Percentiles rank a stretch among this genome's conserved stretches.
Evolutionary conservation across 2,113 vertebrate genomes (phyloP).

Genomic region (Lampris megalopsis): DNA sequence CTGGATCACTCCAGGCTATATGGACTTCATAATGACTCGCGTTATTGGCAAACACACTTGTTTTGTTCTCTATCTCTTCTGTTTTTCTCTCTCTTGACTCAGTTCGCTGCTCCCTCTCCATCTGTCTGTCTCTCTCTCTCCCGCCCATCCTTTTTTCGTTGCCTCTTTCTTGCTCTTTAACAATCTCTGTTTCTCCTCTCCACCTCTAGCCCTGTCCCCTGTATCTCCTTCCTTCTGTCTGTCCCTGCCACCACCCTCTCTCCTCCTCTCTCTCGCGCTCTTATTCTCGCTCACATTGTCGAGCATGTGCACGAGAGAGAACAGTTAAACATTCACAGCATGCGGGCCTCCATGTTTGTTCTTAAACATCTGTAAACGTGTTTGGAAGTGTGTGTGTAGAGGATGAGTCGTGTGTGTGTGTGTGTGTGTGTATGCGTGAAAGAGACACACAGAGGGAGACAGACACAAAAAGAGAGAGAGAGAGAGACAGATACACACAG

Average conservation of each 20-base stretch:
- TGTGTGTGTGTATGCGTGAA: constrained; percentile 26
- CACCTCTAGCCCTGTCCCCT: neutral
- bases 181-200: neutral
- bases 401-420: constrained; percentile 16
- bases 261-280: constrained; percentile 2
- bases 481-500: too few relatives aligned
- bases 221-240: neutral
- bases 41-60: neutral
- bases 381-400: constrained; percentile 8
- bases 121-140: neutral
- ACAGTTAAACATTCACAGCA: constrained; percentile 64
- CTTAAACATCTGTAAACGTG: constrained; percentile 63
- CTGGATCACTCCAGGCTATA: constrained; percentile 6
- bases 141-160: neutral
- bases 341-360: constrained; percentile 53
- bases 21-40: constrained; percentile 20
- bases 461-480: too few relatives aligned
- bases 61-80: neutral
- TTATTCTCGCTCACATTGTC: neutral
- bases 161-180: neutral
- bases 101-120: too few relatives aligned
- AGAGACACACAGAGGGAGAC: too few relatives aligned
- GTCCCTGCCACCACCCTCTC: constrained; percentile 25
- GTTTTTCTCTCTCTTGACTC: neutral
- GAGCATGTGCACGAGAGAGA: neutral